Conservation (phyloP, 2,113 vertebrate species). For the Ascaphus truei region DNA sequence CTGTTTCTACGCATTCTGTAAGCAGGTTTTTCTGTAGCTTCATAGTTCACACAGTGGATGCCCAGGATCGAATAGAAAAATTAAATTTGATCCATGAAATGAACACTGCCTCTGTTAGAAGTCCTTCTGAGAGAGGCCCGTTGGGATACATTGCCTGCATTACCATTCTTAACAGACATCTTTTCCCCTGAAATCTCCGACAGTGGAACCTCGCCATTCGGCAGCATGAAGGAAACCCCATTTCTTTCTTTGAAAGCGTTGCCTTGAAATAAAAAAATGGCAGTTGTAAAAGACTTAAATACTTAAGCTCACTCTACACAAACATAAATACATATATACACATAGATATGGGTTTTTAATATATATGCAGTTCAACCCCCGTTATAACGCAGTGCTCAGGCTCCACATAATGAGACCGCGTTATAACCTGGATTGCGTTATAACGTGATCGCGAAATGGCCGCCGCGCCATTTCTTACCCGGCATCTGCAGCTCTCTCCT, state of each 20-base stretch:
- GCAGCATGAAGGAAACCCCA: conserved; percentile 60
- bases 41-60: background rate
- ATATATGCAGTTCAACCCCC: too few relatives aligned
- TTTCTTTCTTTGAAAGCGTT: conserved; percentile 61
- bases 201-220: conserved; percentile 66
- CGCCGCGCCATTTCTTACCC: too few relatives aligned
- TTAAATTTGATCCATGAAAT: conserved; percentile 68
- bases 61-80: conserved; percentile 37
- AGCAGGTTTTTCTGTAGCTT: conserved; percentile 35
- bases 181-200: conserved; percentile 64
- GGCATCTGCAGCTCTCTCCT: too few relatives aligned
- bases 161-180: conserved; percentile 56
- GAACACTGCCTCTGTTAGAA: conserved; percentile 63
- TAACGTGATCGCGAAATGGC: too few relatives aligned
- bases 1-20: conserved; percentile 59
- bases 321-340: too few relatives aligned
- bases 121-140: conserved; percentile 61
- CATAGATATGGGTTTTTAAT: too few relatives aligned
- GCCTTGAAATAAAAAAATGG: conserved; percentile 46
- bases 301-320: too few relatives aligned
- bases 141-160: conserved; percentile 53
- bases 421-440: too few relatives aligned
- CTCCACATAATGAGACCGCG: too few relatives aligned
- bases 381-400: too few relatives aligned
- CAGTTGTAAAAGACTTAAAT: background rate